phyloP scores from a whole-genome alignment of 1,140 invertebrate species.

The Drosophila sucinea region DNA sequence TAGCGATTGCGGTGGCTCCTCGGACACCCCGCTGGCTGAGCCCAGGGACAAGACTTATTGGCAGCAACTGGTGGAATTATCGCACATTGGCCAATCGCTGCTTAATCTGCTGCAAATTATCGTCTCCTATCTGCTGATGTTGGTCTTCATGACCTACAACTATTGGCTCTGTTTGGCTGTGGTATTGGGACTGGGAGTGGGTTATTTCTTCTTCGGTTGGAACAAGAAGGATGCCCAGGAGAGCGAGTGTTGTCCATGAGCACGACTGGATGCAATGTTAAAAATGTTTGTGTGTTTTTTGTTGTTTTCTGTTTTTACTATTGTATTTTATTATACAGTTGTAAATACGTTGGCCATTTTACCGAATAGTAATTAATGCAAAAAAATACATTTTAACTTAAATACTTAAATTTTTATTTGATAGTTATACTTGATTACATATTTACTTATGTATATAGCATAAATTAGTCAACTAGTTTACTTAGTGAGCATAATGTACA shows the following conservation, averaged over 20 bases:
- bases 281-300: not conserved
- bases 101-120: slow-evolving; percentile 95
- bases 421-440: slow-evolving; percentile 59
- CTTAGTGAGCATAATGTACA: slow-evolving; percentile 76
- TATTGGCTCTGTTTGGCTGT: slow-evolving; percentile 95
- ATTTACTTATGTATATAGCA: slow-evolving; percentile 54
- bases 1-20: slow-evolving; percentile 43
- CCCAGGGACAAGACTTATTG: slow-evolving; percentile 51
- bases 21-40: slow-evolving; percentile 54
- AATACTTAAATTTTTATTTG: slow-evolving; percentile 64
- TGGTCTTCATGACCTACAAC: slow-evolving; percentile 99
- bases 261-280: not conserved
- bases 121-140: slow-evolving; percentile 96
- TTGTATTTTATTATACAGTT: slow-evolving; percentile 10
- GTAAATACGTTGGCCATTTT: slow-evolving; percentile 9
- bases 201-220: slow-evolving; percentile 98
- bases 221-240: slow-evolving; percentile 63
- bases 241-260: slow-evolving; percentile 63
- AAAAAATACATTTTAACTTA: slow-evolving; percentile 47
- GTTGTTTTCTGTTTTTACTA: not conserved
- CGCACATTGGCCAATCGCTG: slow-evolving; percentile 91
- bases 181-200: slow-evolving; percentile 92
- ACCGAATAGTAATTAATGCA: slow-evolving; percentile 58
- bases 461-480: slow-evolving; percentile 76
- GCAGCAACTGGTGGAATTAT: slow-evolving; percentile 52